A percentile compares a stretch with the other conserved stretches of the same genome.
These are phyloP conservation scores for Pseudomyrmex flavicornis DNA, from an alignment of 1,140 invertebrate genomes.

Conservation along the genomic window DNA sequence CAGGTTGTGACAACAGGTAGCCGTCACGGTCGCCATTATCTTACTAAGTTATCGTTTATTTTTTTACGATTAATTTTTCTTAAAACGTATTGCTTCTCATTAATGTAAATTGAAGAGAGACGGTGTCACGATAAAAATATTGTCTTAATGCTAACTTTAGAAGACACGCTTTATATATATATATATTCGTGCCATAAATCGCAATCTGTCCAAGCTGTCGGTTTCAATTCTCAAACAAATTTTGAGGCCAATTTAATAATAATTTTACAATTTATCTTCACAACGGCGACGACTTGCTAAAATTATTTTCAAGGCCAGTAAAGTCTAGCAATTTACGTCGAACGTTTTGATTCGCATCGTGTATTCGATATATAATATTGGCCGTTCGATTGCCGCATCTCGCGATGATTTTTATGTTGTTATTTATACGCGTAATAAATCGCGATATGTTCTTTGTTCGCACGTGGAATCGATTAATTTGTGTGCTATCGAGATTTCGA, in stretches of 20 bases:
- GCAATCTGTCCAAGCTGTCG: background rate
- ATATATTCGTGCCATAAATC: background rate
- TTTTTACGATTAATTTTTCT: background rate
- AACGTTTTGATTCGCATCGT: background rate
- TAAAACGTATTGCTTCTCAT: background rate
- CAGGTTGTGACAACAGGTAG: background rate
- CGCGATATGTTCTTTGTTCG: background rate
- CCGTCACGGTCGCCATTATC: background rate
- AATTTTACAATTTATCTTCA: slow-evolving; percentile 6
- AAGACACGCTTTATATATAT: background rate
- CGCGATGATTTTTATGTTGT: background rate
- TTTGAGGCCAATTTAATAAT: background rate
- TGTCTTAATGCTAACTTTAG: background rate
- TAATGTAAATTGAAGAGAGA: too few relatives aligned
- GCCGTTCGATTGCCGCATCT: background rate
- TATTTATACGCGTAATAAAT: background rate
- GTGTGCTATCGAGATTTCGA: background rate
- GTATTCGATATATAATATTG: background rate
- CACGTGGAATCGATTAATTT: background rate
- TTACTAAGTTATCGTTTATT: background rate
- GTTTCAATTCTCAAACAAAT: slow-evolving; percentile 7
- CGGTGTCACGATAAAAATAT: background rate
- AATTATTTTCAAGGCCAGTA: background rate
- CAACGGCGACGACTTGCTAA: background rate
- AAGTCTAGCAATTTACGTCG: background rate